phyloP scores from a whole-genome alignment of 2,888 invertebrate species.

The Linnaemya tessellans region DNA sequence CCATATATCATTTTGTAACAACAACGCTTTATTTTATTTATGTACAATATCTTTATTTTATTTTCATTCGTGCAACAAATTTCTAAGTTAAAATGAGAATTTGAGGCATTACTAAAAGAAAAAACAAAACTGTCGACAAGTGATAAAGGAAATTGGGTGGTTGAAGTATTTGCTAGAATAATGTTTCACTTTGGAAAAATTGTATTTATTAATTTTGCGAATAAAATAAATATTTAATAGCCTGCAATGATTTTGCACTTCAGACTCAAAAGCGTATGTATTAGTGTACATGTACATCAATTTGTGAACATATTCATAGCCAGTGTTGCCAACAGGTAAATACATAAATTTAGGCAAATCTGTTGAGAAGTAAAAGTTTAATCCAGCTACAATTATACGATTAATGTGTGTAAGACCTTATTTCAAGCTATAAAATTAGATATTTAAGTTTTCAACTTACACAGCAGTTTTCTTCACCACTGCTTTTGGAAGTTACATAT shows the following conservation, averaged over 20 bases:
- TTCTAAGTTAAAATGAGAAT: conserved; percentile 34
- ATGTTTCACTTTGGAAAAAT: conserved; percentile 53
- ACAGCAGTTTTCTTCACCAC: too few relatives aligned
- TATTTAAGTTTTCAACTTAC: too few relatives aligned
- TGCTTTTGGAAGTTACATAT: too few relatives aligned
- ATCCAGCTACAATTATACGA: too few relatives aligned
- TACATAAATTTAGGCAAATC: background rate
- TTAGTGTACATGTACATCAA: background rate
- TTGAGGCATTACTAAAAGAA: conserved; percentile 14
- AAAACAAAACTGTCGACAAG: background rate
- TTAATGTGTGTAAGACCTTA: too few relatives aligned
- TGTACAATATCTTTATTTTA: background rate
- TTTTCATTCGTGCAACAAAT: conserved; percentile 3
- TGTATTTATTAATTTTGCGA: conserved; percentile 64
- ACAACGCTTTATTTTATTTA: conserved; percentile 33
- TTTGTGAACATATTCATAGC: background rate
- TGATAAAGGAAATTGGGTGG: conserved; percentile 24
- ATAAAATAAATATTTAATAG: conserved; percentile 68
- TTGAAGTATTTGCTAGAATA: conserved; percentile 35
- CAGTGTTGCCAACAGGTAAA: background rate
- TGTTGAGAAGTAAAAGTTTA: too few relatives aligned
- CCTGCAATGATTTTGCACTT: conserved; percentile 63
- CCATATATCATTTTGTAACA: conserved; percentile 66
- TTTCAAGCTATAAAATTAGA: too few relatives aligned
- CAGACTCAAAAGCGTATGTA: background rate